These are phyloP conservation scores for Zosterops pallidus DNA, from an alignment of 2,113 vertebrate species.

Conservation along the genomic window DNA sequence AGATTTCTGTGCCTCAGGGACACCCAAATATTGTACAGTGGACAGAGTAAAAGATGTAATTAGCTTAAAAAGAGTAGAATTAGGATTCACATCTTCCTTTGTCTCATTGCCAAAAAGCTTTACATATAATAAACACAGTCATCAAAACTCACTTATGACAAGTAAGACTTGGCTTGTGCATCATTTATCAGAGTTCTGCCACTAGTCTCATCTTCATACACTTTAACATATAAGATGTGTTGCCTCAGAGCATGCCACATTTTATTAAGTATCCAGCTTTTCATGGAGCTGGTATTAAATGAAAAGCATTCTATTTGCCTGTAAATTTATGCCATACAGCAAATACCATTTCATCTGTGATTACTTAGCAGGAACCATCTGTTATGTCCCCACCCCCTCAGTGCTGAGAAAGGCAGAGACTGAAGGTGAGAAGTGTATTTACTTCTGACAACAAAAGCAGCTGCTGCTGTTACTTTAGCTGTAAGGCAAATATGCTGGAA, in stretches of 20 bases:
- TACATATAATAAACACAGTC: neutral
- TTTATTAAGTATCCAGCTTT: slow-evolving; percentile 15
- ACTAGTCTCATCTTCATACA: neutral
- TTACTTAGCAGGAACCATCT: slow-evolving; percentile 37
- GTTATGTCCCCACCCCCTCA: neutral
- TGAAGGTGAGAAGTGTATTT: slow-evolving; percentile 25
- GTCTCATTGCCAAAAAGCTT: neutral
- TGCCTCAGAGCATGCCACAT: neutral
- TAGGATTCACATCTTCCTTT: neutral
- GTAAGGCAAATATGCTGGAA: slow-evolving; percentile 26
- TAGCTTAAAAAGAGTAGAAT: neutral
- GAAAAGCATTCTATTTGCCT: slow-evolving; percentile 15
- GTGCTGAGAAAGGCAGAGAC: neutral
- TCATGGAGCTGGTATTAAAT: neutral
- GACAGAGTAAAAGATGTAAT: neutral
- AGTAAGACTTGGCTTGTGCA: neutral
- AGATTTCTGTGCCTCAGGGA: neutral
- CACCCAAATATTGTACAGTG: neutral
- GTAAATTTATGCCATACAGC: slow-evolving; percentile 8
- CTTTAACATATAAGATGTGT: neutral
- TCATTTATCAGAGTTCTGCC: neutral
- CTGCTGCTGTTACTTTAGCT: slow-evolving; percentile 23
- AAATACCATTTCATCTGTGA: slow-evolving; percentile 32
- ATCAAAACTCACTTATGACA: neutral
- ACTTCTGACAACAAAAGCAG: slow-evolving; percentile 8